phyloP scores from a whole-genome alignment of 2,113 vertebrate species.

The Otus sunia region DNA sequence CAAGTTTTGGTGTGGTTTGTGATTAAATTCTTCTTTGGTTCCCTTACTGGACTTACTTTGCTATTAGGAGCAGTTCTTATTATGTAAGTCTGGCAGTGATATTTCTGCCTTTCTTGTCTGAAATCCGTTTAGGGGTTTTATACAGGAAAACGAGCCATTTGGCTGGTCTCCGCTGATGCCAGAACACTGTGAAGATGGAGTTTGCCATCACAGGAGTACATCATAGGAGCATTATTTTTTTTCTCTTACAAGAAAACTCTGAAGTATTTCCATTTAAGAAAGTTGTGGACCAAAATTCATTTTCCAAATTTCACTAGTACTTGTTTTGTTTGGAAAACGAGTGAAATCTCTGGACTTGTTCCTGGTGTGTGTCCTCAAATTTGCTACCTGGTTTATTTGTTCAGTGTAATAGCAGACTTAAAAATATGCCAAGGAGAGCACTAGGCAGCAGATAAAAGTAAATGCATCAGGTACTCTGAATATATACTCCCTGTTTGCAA shows the following conservation, averaged over 20 bases:
- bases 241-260: background rate
- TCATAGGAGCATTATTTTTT: background rate
- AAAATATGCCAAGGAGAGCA: background rate
- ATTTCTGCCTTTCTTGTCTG: background rate
- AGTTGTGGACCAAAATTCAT: background rate
- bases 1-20: background rate
- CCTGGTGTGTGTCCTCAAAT: background rate
- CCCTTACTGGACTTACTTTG: background rate
- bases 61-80: background rate
- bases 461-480: background rate
- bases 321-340: background rate
- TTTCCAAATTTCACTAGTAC: background rate
- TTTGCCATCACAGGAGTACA: background rate
- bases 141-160: background rate
- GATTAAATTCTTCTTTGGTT: background rate
- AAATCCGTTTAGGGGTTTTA: background rate
- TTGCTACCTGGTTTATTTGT: background rate
- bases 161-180: background rate
- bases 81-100: background rate
- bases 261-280: background rate
- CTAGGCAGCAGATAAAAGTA: background rate
- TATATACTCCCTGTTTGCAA: background rate
- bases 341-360: background rate
- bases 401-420: background rate
- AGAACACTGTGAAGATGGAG: background rate